Evolutionary conservation across 35 echinoderm and acorn worm genomes (phyloP), one percentile per base, ranked within the genome.

Genomic region (Heliocidaris erythrogramma): DNA sequence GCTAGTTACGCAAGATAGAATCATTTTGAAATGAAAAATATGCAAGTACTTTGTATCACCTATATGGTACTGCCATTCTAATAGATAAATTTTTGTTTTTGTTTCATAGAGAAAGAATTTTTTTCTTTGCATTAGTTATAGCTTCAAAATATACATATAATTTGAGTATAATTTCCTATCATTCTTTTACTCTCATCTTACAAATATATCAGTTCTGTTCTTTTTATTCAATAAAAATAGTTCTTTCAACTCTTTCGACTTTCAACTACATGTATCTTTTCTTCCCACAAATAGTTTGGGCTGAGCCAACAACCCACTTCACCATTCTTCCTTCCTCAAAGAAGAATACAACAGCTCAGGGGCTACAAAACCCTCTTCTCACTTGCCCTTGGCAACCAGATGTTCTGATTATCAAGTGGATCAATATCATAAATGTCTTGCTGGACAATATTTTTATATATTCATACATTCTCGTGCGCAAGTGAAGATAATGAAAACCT

Each of bases 91-190:
- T 78, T 56, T 56, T 78, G 65, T 78, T 78, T n/a, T n/a, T 78
- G 27, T 5, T 78, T 21, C 21, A 27, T 78, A 78, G 65, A 78
- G 21, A 78, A n/a, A 78, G 65, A 42, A 42, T 42, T 42, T 42
- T 21, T n/a, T 78, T 78, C 65, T 78, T 78, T 78, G 65, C 65
- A 21, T 78, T 78, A 8, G 27, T 18, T 78, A 17, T 21, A 78
- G 21, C 65, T 78, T 78, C 65, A 78, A 78, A 78, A 78, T 78
- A 78, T 78, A 78, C 65, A 78, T 78, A 78, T 78, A 78, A 78
- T 78, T 78, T 78, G 18, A 27, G 18, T 78, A 27, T n/a, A 21
- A 78, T 78, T 78, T 78, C 21, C 18, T n/a, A 27, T 21, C 17
- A 78, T 78, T 27, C 21, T 78, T 24, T 78, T 78, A 78, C 18